These are phyloP conservation scores for Nothobranchius furzeri DNA, from an alignment of 2,113 vertebrate species.

Conservation along the genomic window DNA sequence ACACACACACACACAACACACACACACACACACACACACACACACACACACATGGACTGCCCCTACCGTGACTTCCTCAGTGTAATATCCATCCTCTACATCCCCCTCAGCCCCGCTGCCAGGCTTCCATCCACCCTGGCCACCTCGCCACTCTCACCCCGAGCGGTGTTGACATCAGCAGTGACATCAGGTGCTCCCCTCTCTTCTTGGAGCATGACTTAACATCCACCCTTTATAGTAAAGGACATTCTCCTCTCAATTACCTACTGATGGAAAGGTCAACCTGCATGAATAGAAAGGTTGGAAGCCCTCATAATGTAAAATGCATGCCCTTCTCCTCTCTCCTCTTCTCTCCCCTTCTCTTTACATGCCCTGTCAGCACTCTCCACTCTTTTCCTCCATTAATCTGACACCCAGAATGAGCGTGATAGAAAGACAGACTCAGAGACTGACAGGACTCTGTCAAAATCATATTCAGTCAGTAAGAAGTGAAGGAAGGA, in stretches of 20 bases:
- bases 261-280: constrained; percentile 72
- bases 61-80: constrained; percentile 30
- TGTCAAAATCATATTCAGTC: constrained; percentile 65
- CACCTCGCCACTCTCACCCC: constrained; percentile 32
- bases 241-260: constrained; percentile 73
- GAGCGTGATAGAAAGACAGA: constrained; percentile 50
- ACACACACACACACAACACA: constrained; percentile 28
- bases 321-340: constrained; percentile 47
- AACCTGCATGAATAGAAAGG: constrained; percentile 67
- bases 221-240: constrained; percentile 71
- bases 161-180: constrained; percentile 28
- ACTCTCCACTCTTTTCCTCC: constrained; percentile 39
- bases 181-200: constrained; percentile 58
- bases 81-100: constrained; percentile 50
- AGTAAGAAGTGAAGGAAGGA: constrained; percentile 23
- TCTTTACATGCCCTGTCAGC: constrained; percentile 59
- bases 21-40: constrained; percentile 20
- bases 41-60: constrained; percentile 12
- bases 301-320: constrained; percentile 62
- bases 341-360: constrained; percentile 1
- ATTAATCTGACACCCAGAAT: constrained; percentile 64
- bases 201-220: constrained; percentile 63
- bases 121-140: constrained; percentile 30
- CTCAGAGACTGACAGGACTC: constrained; percentile 52
- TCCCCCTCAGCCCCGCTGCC: constrained; percentile 41